Evolutionary conservation across 1,140 invertebrate genomes (phyloP).

Genomic region (Pantala flavescens): DNA sequence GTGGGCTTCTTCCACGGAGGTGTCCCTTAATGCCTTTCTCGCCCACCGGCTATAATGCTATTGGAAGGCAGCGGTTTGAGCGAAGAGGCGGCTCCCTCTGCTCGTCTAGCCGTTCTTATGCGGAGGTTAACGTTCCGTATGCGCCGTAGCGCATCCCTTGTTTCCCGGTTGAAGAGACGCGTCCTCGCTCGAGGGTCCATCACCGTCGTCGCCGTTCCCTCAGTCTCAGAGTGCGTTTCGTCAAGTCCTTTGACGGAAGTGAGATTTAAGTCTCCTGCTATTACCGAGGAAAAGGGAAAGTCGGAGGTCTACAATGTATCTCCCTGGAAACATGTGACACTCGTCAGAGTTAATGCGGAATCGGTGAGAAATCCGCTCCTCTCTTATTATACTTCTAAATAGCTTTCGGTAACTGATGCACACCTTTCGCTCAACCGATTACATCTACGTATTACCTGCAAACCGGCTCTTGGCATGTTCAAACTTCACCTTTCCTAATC

Average conservation of each 20-base stretch:
- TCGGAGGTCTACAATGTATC: neutral
- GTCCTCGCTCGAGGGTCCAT: neutral
- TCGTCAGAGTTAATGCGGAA: neutral
- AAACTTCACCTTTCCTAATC: too few species aligned
- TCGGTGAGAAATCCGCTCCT: neutral
- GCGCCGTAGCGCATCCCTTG: neutral
- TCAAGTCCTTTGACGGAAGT: neutral
- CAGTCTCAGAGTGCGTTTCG: neutral
- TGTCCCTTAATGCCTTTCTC: neutral
- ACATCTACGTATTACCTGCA: too few species aligned
- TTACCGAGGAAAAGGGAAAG: neutral
- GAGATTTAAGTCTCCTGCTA: neutral
- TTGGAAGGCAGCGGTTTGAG: neutral
- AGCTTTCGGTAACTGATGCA: too few species aligned
- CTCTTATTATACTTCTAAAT: neutral
- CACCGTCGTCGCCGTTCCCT: neutral
- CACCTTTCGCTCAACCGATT: too few species aligned
- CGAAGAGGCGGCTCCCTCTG: neutral
- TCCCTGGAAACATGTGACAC: neutral
- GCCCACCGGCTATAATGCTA: neutral
- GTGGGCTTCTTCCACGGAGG: neutral
- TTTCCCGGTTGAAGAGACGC: neutral
- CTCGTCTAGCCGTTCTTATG: neutral
- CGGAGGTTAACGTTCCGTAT: neutral
- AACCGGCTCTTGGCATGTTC: too few species aligned